Evolutionary conservation across 1,140 invertebrate species (phyloP).

Genomic region (Euwallacea fornicatus): DNA sequence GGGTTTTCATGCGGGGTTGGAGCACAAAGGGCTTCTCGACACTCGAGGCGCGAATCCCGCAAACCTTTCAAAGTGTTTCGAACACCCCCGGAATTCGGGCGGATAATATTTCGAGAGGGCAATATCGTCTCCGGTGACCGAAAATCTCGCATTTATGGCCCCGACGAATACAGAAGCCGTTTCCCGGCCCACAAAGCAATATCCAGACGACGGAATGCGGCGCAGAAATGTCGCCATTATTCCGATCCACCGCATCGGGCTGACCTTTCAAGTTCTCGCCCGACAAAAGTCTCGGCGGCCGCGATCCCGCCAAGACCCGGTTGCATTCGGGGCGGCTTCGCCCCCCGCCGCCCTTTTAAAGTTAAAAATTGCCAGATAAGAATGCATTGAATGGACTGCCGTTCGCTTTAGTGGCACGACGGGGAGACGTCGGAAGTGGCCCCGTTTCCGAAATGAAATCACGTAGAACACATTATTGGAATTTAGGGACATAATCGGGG

Average conservation of each 20-base stretch:
- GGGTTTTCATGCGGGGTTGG: not conserved
- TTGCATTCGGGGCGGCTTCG: constrained; percentile 14
- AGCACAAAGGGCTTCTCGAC: no score
- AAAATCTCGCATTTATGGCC: constrained; percentile 31
- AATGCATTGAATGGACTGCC: constrained; percentile 30
- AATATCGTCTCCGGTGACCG: constrained; percentile 23
- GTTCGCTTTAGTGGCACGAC: constrained; percentile 13
- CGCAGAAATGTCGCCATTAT: constrained; percentile 32
- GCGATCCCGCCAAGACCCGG: not conserved
- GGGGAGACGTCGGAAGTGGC: constrained; percentile 10
- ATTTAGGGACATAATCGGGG: constrained; percentile 19
- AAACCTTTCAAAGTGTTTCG: no score
- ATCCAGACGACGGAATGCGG: constrained; percentile 30
- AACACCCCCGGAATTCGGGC: no score
- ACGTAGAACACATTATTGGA: constrained; percentile 31
- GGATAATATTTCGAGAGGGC: not conserved
- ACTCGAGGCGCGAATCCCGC: no score
- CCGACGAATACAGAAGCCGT: constrained; percentile 24
- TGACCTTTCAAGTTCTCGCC: constrained; percentile 22
- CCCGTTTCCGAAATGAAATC: constrained; percentile 24
- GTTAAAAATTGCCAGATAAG: constrained; percentile 34
- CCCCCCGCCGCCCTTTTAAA: constrained; percentile 22
- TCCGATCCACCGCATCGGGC: constrained; percentile 27
- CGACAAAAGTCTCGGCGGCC: constrained; percentile 6
- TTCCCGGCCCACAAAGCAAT: constrained; percentile 29